These are phyloP conservation scores for Daktulosphaira vitifoliae DNA, from an alignment of 1,140 invertebrate genomes.

Conservation along the genomic window DNA sequence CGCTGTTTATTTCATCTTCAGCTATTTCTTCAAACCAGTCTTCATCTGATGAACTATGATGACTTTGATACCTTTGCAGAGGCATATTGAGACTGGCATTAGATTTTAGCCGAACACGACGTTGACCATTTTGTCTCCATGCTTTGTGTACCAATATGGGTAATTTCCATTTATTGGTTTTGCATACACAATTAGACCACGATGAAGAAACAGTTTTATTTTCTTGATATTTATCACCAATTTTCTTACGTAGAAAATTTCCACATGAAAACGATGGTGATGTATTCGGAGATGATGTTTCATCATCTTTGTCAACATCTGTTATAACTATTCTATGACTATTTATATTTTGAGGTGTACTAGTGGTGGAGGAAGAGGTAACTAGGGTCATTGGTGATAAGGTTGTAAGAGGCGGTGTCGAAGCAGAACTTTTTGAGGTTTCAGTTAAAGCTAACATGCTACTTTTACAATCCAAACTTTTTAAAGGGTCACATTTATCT, in stretches of 20 bases:
- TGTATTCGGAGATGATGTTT: too few relatives aligned
- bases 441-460: constrained; percentile 12
- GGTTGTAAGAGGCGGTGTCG: neutral
- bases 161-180: constrained; percentile 22
- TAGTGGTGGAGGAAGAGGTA: neutral
- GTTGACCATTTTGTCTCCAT: constrained; percentile 16
- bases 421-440: neutral
- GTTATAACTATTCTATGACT: too few relatives aligned
- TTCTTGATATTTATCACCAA: neutral
- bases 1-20: constrained; percentile 24
- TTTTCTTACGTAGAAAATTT: constrained; percentile 13
- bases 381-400: neutral
- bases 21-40: constrained; percentile 44
- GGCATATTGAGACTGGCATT: constrained; percentile 37
- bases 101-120: constrained; percentile 38
- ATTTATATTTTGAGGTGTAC: too few relatives aligned
- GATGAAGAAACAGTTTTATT: neutral
- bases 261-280: neutral
- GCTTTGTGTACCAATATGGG: constrained; percentile 13
- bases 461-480: constrained; percentile 11
- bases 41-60: constrained; percentile 44
- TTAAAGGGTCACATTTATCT: neutral
- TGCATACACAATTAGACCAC: neutral
- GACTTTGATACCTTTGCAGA: constrained; percentile 39
- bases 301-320: too few relatives aligned